Evolutionary conservation across 2,888 invertebrate species (phyloP), one percentile per base, ranked within the genome.

Genomic region (Masnerella sp.): DNA sequence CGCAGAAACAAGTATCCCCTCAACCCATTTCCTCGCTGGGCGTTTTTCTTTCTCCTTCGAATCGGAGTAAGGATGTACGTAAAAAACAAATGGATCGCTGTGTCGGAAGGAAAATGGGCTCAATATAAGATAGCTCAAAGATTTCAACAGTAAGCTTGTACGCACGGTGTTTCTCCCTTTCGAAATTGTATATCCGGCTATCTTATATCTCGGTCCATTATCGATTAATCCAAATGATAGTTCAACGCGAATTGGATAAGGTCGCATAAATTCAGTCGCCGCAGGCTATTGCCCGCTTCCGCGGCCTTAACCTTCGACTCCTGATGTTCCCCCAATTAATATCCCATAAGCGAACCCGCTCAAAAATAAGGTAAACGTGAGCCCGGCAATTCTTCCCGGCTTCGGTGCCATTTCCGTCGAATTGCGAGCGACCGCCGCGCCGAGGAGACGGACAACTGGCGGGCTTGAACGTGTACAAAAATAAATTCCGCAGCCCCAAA

Each of bases 1-100:
- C 54, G 17, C 40, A 34, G 59, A 65, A 72, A 61, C 72, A 59
- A 58, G 68, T 68, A 62, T 52, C 62, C 52, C 67, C 68, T 62
- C 59, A 56, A 64, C 20, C 54, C 52, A 65, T 69, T 49, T 65
- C 54, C 69, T 65, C 59, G 52, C 43, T 54, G 49, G 69, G 64
- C 69, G 54, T 69, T 51, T 58, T 47, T 56, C 52, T 34, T 64
- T 30, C 34, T 47, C 15, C 34, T 34, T 38, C 25, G 18, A 67
- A 11, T 11, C 9, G n/a, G 17, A 45, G 38, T 54, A 54, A 54
- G 40, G 15, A 54, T 61, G 18, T 47, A 62, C 70, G 43, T 47
- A 67, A 62, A 56, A 62, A 67, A 51, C 56, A 68, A 73, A 62
- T 52, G 51, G 34, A 45, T 45, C 61, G 43, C 32, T 32, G 22